Evolutionary conservation across 2,888 invertebrate species (phyloP), one percentile per base, ranked within the genome.

Genomic region (Habroteleia sp.): DNA sequence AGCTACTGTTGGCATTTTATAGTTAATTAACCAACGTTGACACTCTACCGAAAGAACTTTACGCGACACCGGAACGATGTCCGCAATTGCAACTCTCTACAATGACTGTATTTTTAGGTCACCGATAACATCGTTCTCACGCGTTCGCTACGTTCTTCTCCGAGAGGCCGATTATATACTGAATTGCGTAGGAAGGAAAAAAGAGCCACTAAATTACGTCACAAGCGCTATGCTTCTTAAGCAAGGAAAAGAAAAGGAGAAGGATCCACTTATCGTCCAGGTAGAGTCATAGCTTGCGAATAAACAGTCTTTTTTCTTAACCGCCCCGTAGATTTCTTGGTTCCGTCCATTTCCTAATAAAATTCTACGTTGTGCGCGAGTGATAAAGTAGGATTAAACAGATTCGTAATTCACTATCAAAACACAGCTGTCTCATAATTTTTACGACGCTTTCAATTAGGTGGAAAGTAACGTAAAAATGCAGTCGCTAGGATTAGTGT

Each of bases 1-100:
- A 42, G 63, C 76, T 62, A 41, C 56, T 56, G 27, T 52, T 23
- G 44, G 60, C 74, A 71, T 81, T 82, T 81, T 78, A 81, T 80
- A 74, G 80, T 82, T 83, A 85, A 84, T 85, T 85, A 85, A 82
- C 82, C 77, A 77, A 78, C 82, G 80, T 85, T 84, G 83, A 83
- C 80, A 81, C 82, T 79, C 82, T 75, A 60, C 66, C 66, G 69
- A 74, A 60, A 65, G 77, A 77, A 74, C 68, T 82, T 50, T 77
- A 75, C 10, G 7, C 27, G 27, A 27, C 77, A 79, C 75, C 74
- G 76, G 60, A 60, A 50, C 52, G 58, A 58, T 71, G 73, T 76
- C n/a, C 80, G 81, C 82, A 79, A 80, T 78, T 82, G 77, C 78
- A 71, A 58, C 73, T 71, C 77, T 63, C 73, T 46, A 46, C 33